Conservation (phyloP, 1,140 invertebrate genomes). For the Drosophila repleta region DNA sequence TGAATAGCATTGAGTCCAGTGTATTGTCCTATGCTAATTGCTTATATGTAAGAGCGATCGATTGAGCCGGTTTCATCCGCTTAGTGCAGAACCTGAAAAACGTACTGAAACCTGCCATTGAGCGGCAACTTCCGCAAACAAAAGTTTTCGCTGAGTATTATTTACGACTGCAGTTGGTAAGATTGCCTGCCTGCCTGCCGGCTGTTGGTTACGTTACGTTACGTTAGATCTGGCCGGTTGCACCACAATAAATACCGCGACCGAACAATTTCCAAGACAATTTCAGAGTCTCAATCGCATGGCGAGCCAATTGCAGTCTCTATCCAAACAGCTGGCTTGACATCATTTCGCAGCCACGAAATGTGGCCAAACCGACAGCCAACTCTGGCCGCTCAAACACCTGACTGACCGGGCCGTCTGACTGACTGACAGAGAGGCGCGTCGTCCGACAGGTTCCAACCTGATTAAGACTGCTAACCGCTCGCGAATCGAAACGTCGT, state of each 20-base stretch:
- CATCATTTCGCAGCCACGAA: conserved; percentile 53
- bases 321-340: conserved; percentile 68
- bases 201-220: conserved; percentile 17
- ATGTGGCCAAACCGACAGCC: conserved; percentile 39
- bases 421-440: conserved; percentile 19
- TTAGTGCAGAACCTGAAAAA: not conserved
- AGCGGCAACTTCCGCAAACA: conserved; percentile 33
- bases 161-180: conserved; percentile 24
- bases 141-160: conserved; percentile 36
- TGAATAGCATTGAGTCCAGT: conserved; percentile 2
- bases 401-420: conserved; percentile 4
- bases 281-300: conserved; percentile 22
- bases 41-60: not conserved
- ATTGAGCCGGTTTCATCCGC: conserved; percentile 19
- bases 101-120: not conserved
- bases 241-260: conserved; percentile 45
- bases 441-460: conserved; percentile 16
- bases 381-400: not conserved
- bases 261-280: conserved; percentile 15
- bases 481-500: not conserved
- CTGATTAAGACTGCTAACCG: conserved; percentile 5
- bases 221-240: conserved; percentile 35
- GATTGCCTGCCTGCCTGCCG: not conserved
- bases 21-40: conserved; percentile 12
- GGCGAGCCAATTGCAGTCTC: conserved; percentile 26